Percentiles rank a stretch among this genome's conserved stretches.
These are phyloP conservation scores for Sebastes oblongus DNA, from an alignment of 2,797 vertebrate species.

Conservation along the genomic window DNA sequence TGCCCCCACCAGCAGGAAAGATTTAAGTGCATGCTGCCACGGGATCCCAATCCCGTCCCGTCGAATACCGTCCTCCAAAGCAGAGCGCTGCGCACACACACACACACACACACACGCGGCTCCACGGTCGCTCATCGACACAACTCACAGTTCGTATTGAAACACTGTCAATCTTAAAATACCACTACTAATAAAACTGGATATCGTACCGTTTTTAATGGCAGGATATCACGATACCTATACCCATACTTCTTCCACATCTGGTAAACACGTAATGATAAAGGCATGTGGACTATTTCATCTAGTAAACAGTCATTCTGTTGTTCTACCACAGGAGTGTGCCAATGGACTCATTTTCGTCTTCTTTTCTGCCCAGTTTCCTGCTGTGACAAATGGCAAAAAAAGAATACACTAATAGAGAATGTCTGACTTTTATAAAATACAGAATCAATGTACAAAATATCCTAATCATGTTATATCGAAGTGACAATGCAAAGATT, in stretches of 20 bases:
- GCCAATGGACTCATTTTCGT: neutral
- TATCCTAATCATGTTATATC: neutral
- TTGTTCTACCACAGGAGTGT: neutral
- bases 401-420: neutral
- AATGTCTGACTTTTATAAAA: neutral
- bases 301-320: neutral
- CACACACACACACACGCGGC: too few relatives aligned
- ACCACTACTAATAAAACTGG: too few relatives aligned
- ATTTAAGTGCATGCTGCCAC: too few relatives aligned
- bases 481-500: neutral
- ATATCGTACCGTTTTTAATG: too few relatives aligned
- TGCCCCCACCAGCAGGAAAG: too few relatives aligned
- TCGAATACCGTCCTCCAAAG: too few relatives aligned
- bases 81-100: too few relatives aligned
- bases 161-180: too few relatives aligned
- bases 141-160: too few relatives aligned
- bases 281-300: neutral
- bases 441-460: neutral
- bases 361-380: too few relatives aligned
- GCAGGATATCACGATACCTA: too few relatives aligned
- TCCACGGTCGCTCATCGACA: rapidly evolving
- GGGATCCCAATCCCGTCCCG: rapidly evolving
- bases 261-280: neutral
- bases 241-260: neutral
- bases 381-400: neutral